Percentiles rank a stretch among this genome's conserved stretches.
phyloP scores from a whole-genome alignment of 2,888 invertebrate genomes.

The Melanostoma mellinum region DNA sequence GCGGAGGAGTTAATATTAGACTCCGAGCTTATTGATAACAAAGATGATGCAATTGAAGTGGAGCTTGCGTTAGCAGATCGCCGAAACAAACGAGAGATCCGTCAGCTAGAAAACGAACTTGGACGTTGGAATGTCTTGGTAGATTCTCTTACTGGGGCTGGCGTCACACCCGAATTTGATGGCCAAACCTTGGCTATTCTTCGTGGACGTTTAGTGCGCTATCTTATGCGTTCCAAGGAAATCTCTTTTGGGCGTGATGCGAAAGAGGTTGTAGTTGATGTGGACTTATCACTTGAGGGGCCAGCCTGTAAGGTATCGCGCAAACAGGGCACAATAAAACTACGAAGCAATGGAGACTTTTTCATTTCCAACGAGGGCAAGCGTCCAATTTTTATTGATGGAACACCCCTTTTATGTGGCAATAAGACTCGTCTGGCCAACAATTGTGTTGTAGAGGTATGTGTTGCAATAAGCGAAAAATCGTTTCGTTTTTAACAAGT shows the following conservation, averaged over 20 bases:
- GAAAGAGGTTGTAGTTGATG: slow-evolving; percentile 94
- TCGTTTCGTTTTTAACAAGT: slow-evolving; percentile 5
- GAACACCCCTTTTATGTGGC: slow-evolving; percentile 92
- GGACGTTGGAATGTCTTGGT: slow-evolving; percentile 96
- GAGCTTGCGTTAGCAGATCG: slow-evolving; percentile 90
- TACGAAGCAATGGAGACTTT: slow-evolving; percentile 96
- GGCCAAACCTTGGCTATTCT: slow-evolving; percentile 96
- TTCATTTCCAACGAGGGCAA: slow-evolving; percentile 97
- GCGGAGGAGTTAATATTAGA: slow-evolving; percentile 95
- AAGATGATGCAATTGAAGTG: slow-evolving; percentile 91
- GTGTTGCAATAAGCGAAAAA: slow-evolving; percentile 26
- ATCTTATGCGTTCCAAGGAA: slow-evolving; percentile 96
- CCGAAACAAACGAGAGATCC: slow-evolving; percentile 92
- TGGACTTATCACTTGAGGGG: slow-evolving; percentile 96
- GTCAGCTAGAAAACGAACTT: slow-evolving; percentile 93
- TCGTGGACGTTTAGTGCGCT: slow-evolving; percentile 94
- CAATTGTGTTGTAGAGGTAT: slow-evolving; percentile 96
- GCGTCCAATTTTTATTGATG: slow-evolving; percentile 96
- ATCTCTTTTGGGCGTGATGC: slow-evolving; percentile 96
- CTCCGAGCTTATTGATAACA: slow-evolving; percentile 89
- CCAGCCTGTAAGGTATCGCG: slow-evolving; percentile 97
- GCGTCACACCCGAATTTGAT: slow-evolving; percentile 92
- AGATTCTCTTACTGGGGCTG: slow-evolving; percentile 93
- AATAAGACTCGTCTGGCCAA: slow-evolving; percentile 95
- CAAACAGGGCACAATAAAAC: slow-evolving; percentile 93